These are phyloP conservation scores for Synanthedon formicaeformis DNA, from an alignment of 2,888 invertebrate species.

Conservation along the genomic window DNA sequence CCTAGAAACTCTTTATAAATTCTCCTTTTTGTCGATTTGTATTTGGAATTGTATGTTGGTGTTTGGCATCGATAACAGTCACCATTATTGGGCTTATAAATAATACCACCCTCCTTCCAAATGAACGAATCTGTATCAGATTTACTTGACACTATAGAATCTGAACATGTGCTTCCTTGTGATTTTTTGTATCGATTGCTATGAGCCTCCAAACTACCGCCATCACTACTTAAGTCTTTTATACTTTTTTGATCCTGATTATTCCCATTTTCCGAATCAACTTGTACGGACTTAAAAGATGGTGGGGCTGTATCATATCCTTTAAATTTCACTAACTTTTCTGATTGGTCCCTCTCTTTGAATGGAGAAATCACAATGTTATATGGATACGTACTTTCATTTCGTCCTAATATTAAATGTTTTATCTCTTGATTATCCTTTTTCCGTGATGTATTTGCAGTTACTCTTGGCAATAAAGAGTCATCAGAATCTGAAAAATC, in stretches of 20 bases:
- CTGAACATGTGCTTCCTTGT: conserved; percentile 21
- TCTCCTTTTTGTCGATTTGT: conserved; percentile 25
- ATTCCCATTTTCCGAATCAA: conserved; percentile 13
- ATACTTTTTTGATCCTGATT: background rate
- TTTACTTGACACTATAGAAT: conserved; percentile 37
- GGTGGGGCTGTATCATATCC: conserved; percentile 6
- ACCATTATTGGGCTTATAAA: conserved; percentile 10
- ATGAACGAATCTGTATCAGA: conserved; percentile 34
- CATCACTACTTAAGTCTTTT: background rate
- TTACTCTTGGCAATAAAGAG: conserved; percentile 37
- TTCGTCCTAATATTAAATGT: conserved; percentile 53
- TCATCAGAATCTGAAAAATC: conserved; percentile 49
- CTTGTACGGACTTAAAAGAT: background rate
- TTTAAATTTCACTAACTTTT: conserved; percentile 44
- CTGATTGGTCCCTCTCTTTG: conserved; percentile 32
- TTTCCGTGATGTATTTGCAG: conserved; percentile 19
- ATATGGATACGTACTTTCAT: conserved; percentile 48
- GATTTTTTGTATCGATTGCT: conserved; percentile 10
- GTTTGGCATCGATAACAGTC: conserved; percentile 19
- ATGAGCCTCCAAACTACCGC: background rate
- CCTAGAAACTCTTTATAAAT: conserved; percentile 32
- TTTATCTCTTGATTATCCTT: conserved; percentile 31
- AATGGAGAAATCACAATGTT: conserved; percentile 53
- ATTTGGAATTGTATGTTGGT: conserved; percentile 28
- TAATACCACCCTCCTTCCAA: conserved; percentile 25